Percentiles rank a stretch among this genome's conserved stretches.
These are phyloP conservation scores for Bufo gargarizans DNA, from an alignment of 2,113 vertebrate genomes.

Conservation along the genomic window DNA sequence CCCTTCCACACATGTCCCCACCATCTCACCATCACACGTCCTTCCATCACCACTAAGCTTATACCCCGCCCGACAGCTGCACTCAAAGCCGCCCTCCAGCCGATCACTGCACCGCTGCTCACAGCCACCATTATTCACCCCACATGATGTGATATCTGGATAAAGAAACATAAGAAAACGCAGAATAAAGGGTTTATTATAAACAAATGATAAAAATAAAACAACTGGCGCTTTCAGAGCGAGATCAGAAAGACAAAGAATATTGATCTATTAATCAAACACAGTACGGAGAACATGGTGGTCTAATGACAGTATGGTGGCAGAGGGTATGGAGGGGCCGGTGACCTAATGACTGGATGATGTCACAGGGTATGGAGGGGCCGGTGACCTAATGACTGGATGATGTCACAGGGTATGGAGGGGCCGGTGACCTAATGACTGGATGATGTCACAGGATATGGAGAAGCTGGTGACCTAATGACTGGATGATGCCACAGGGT, in stretches of 20 bases:
- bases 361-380: no score
- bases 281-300: neutral
- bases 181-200: no score
- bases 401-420: no score
- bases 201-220: no score
- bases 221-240: neutral
- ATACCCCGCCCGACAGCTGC: slow-evolving; percentile 75
- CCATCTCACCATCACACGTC: slow-evolving; percentile 23
- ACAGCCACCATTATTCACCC: slow-evolving; percentile 76
- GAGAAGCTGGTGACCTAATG: no score
- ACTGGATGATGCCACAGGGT: no score
- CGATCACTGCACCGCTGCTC: slow-evolving; percentile 68
- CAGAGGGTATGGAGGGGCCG: neutral
- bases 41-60: slow-evolving; percentile 58
- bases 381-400: no score
- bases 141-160: slow-evolving; percentile 63
- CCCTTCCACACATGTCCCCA: no score
- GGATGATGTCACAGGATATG: no score
- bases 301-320: neutral
- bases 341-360: no score
- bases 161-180: no score
- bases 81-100: slow-evolving; percentile 67
- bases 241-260: neutral
- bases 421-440: no score
- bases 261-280: neutral